Evolutionary conservation across 2,888 invertebrate genomes (phyloP), one percentile per base, ranked within the genome.

Genomic region (Osmoderma eremita): DNA sequence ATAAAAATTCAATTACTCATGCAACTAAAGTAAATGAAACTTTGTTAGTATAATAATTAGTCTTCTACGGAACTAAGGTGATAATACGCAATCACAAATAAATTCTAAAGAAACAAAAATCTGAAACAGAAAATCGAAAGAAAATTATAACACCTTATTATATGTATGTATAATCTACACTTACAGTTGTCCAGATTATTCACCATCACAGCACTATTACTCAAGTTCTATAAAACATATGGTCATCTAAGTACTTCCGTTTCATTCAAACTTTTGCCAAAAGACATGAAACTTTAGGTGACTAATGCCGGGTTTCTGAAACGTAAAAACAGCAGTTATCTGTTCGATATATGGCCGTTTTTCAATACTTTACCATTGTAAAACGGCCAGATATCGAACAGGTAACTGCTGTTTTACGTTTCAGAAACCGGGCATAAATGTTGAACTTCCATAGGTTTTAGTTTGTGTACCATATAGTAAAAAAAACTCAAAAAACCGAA

Each of bases 401-500:
- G n/a, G n/a, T n/a, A n/a, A n/a, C n/a, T n/a, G n/a, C n/a, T n/a
- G n/a, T n/a, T n/a, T n/a, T n/a, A n/a, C n/a, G n/a, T n/a, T n/a
- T n/a, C n/a, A n/a, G n/a, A n/a, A n/a, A n/a, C n/a, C n/a, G n/a
- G n/a, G n/a, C n/a, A n/a, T n/a, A n/a, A n/a, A n/a, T n/a, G n/a
- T n/a, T n/a, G n/a, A n/a, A n/a, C n/a, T n/a, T n/a, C n/a, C n/a
- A n/a, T n/a, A n/a, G n/a, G n/a, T n/a, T 50, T 50, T 18, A 50
- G 13, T 50, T 30, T 6, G 4, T 24, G 17, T 18, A 50, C 5
- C n/a, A 17, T n/a, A 50, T 5, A 30, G 30, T 10, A 30, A 66
- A 66, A 24, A 50, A 66, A 66, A 66, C 65, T 24, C 51, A 17
- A 50, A 50, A 41, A 18, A 48, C 18, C 13, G 41, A 50, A 61